Evolutionary conservation across 35 echinoderm and acorn worm species (phyloP).

Genomic region (Chiridota heheva): DNA sequence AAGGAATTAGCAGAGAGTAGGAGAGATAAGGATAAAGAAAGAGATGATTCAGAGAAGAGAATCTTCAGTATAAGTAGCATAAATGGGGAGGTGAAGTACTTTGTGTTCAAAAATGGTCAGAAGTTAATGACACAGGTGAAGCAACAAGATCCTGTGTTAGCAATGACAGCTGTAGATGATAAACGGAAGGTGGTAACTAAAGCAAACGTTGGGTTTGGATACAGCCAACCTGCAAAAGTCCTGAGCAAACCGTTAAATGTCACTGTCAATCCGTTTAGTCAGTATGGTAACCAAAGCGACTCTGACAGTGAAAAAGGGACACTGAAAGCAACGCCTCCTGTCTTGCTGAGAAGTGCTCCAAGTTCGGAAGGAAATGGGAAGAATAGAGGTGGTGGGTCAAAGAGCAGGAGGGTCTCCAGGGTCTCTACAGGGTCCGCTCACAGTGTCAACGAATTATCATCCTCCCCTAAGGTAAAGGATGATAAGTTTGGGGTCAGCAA

Average conservation of each 20-base stretch:
- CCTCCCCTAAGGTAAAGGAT: neutral
- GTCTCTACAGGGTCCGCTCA: no score
- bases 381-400: no score
- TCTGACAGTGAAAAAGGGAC: constrained; percentile 60
- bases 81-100: constrained; percentile 90
- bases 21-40: constrained; percentile 53
- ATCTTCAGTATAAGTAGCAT: constrained; percentile 90
- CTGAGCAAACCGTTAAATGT: constrained; percentile 85
- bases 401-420: no score
- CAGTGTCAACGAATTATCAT: no score
- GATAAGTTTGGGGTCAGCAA: constrained; percentile 54
- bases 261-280: constrained; percentile 86
- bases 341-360: neutral
- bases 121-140: constrained; percentile 52
- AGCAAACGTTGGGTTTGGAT: constrained; percentile 65
- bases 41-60: constrained; percentile 58
- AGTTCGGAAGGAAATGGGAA: no score
- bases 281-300: constrained; percentile 71
- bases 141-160: constrained; percentile 86
- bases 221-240: constrained; percentile 59
- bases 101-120: constrained; percentile 78
- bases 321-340: neutral
- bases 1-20: constrained; percentile 10
- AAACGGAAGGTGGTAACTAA: constrained; percentile 85
- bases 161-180: constrained; percentile 79